Percentiles rank a stretch among this genome's conserved stretches.
Evolutionary conservation across 1,140 invertebrate genomes (phyloP).

Genomic region (Colletes latitarsis): DNA sequence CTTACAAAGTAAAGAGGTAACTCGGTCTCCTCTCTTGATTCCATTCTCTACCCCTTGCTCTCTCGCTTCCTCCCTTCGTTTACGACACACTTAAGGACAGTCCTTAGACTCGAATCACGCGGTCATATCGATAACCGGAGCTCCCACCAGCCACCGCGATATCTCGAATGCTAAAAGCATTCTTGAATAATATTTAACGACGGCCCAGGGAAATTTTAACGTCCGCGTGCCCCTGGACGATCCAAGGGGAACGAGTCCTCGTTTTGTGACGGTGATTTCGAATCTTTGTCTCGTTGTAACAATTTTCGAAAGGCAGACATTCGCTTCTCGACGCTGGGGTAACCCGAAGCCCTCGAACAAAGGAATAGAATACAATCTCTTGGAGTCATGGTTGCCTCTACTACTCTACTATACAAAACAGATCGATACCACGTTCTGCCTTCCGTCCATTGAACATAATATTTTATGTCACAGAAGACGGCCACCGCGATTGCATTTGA

Average conservation of each 20-base stretch:
- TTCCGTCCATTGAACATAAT: no score
- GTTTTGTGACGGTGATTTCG: background rate
- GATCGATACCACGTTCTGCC: no score
- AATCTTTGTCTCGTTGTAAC: no score
- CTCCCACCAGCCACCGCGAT: constrained; percentile 43
- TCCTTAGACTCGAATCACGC: constrained; percentile 40
- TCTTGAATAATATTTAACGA: constrained; percentile 59
- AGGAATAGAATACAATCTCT: no score
- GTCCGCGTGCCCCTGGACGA: no score
- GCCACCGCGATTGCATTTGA: no score
- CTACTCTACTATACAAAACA: no score
- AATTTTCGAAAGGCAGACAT: no score
- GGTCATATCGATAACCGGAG: constrained; percentile 51
- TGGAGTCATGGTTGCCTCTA: no score
- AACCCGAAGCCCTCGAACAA: no score
- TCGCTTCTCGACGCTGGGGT: no score
- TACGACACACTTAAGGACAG: constrained; percentile 68
- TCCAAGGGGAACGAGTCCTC: background rate
- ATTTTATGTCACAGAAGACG: no score
- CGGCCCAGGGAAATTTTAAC: constrained; percentile 1
- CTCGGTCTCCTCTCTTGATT: background rate
- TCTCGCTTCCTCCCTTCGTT: constrained; percentile 45
- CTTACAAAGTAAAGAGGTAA: constrained; percentile 71
- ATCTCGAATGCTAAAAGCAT: constrained; percentile 61
- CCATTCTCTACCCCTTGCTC: background rate